A percentile compares a stretch with the other conserved stretches of the same genome.
Conservation (phyloP, 2,113 vertebrate species). For the Otolemur garnettii region DNA sequence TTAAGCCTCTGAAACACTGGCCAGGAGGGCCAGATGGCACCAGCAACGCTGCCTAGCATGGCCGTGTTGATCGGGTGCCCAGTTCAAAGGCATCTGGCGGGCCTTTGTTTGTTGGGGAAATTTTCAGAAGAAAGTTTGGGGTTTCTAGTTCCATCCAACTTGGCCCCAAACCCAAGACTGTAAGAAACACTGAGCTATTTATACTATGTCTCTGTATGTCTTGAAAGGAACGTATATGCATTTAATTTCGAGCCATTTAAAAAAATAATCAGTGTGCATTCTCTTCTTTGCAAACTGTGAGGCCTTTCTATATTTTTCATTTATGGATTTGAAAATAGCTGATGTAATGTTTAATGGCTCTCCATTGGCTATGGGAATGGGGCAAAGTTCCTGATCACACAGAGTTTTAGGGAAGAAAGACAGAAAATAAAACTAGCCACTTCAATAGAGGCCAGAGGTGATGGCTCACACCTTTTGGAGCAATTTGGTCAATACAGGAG, state of each 20-base stretch:
- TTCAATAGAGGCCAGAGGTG: background rate
- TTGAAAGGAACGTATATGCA: background rate
- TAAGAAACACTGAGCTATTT: background rate
- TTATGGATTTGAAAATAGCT: background rate
- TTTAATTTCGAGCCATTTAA: background rate
- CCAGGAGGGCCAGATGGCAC: background rate
- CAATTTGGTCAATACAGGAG: too few species aligned
- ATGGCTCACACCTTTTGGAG: too few species aligned
- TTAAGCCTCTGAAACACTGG: background rate
- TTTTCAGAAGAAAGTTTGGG: background rate
- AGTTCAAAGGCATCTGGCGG: background rate
- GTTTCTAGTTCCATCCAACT: background rate
- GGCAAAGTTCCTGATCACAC: background rate
- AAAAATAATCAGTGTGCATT: background rate
- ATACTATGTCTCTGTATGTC: background rate
- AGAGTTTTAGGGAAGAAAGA: background rate
- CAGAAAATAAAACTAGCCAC: slow-evolving; percentile 34
- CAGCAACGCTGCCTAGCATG: background rate
- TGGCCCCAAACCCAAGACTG: background rate
- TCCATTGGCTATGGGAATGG: background rate
- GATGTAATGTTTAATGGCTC: slow-evolving; percentile 1
- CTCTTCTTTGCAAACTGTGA: background rate
- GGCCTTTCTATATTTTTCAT: background rate
- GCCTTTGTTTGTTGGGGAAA: background rate
- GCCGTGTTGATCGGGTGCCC: background rate